Conservation (phyloP, 2,888 invertebrate species). For the Octonoba sinensis region DNA sequence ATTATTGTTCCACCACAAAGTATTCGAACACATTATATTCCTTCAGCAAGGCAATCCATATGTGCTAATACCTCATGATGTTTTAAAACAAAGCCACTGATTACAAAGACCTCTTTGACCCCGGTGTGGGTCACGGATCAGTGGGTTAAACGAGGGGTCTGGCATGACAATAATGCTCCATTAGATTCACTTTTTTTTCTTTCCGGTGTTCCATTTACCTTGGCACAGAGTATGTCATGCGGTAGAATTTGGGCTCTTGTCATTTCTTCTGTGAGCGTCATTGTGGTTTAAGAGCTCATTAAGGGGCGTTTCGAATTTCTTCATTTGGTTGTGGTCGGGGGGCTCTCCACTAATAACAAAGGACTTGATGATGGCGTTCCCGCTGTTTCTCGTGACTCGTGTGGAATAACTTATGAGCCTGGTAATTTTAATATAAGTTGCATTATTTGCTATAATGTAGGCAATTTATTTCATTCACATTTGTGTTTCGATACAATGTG, state of each 20-base stretch:
- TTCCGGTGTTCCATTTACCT: slow-evolving; percentile 48
- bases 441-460: too few species aligned
- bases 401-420: too few species aligned
- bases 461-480: too few species aligned
- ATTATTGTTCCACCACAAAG: neutral
- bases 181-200: slow-evolving; percentile 29
- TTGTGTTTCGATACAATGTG: too few species aligned
- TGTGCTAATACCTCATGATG: neutral
- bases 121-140: slow-evolving; percentile 29
- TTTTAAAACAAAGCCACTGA: slow-evolving; percentile 10
- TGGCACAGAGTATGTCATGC: slow-evolving; percentile 27
- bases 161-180: slow-evolving; percentile 47
- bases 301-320: slow-evolving; percentile 8
- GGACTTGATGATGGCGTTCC: too few species aligned
- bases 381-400: too few species aligned
- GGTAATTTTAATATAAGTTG: too few species aligned
- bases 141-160: slow-evolving; percentile 56
- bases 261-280: slow-evolving; percentile 22
- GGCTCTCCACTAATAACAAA: neutral
- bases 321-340: neutral
- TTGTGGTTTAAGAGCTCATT: slow-evolving; percentile 28
- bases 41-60: neutral
- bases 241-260: slow-evolving; percentile 21
- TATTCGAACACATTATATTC: neutral
- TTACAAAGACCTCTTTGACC: slow-evolving; percentile 15